phyloP scores from a whole-genome alignment of 2,888 invertebrate species.

The Pterostichus niger region DNA sequence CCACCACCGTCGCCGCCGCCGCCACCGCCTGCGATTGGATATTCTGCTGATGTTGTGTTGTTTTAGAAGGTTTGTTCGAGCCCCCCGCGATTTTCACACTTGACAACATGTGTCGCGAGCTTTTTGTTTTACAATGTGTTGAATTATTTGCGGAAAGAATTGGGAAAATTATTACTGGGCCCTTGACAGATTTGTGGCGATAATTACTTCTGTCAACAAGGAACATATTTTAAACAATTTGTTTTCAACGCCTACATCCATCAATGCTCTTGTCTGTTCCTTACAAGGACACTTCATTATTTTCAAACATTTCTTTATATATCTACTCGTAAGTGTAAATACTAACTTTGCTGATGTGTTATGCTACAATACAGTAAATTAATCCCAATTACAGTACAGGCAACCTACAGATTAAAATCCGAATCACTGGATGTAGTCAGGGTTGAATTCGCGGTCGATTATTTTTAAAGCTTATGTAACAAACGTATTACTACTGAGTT shows the following conservation, averaged over 20 bases:
- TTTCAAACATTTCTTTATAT: too few relatives aligned
- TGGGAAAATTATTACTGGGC: conserved; percentile 20
- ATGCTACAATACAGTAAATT: too few relatives aligned
- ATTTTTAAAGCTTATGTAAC: too few relatives aligned
- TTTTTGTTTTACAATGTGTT: conserved; percentile 47
- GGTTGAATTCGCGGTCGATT: too few relatives aligned
- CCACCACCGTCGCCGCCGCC: conserved; percentile 9
- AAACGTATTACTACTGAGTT: too few relatives aligned
- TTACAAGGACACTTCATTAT: neutral
- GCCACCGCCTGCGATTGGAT: conserved; percentile 40
- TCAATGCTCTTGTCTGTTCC: neutral
- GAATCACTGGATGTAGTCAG: too few relatives aligned
- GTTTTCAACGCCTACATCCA: neutral
- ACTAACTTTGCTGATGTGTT: too few relatives aligned
- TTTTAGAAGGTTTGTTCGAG: conserved; percentile 24
- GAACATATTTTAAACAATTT: conserved; percentile 15
- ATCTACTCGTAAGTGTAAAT: too few relatives aligned
- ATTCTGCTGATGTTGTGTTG: conserved; percentile 35
- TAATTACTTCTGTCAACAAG: neutral
- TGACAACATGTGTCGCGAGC: conserved; percentile 52
- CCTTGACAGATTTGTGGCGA: conserved; percentile 24
- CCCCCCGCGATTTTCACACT: conserved; percentile 56
- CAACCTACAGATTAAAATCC: too few relatives aligned
- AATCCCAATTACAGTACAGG: too few relatives aligned
- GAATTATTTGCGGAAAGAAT: conserved; percentile 54